Evolutionary conservation across 2,888 invertebrate genomes (phyloP).

Genomic region (Mantis religiosa): DNA sequence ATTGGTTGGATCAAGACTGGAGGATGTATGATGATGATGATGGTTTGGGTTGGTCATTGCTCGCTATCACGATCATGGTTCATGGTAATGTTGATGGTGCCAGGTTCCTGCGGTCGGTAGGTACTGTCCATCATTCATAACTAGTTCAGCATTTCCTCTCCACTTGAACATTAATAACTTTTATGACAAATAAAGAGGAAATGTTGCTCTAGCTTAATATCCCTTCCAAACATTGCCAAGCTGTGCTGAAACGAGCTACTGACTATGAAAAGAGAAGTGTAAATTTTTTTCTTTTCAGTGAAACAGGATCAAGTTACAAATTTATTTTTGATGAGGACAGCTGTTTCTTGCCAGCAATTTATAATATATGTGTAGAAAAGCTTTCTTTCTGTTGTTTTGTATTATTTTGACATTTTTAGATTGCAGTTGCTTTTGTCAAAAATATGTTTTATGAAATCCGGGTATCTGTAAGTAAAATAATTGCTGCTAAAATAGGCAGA

Average conservation of each 20-base stretch:
- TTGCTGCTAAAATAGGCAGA: too few species aligned
- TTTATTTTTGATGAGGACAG: not conserved
- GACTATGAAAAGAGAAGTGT: not conserved
- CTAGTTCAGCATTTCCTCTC: not conserved
- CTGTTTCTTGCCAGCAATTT: not conserved
- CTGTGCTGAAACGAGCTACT: not conserved
- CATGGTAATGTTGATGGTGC: slow-evolving; percentile 20
- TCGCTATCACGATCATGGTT: slow-evolving; percentile 10
- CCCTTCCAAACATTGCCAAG: not conserved
- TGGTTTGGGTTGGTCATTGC: slow-evolving; percentile 18
- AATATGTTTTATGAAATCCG: too few species aligned
- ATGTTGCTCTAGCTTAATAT: not conserved
- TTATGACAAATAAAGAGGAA: not conserved
- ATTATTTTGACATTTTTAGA: too few species aligned
- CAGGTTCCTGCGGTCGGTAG: slow-evolving; percentile 16
- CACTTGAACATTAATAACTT: not conserved
- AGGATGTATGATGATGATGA: slow-evolving; percentile 12
- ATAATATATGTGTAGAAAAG: not conserved
- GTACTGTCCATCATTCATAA: slow-evolving; percentile 11
- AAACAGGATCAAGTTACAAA: not conserved
- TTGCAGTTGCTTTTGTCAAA: too few species aligned
- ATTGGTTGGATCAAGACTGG: slow-evolving; percentile 21
- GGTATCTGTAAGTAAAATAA: too few species aligned
- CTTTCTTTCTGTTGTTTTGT: too few species aligned
- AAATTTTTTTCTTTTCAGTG: not conserved